These are phyloP conservation scores for Anguilla marmorata DNA, from an alignment of 2,797 vertebrate genomes.

Conservation along the genomic window DNA sequence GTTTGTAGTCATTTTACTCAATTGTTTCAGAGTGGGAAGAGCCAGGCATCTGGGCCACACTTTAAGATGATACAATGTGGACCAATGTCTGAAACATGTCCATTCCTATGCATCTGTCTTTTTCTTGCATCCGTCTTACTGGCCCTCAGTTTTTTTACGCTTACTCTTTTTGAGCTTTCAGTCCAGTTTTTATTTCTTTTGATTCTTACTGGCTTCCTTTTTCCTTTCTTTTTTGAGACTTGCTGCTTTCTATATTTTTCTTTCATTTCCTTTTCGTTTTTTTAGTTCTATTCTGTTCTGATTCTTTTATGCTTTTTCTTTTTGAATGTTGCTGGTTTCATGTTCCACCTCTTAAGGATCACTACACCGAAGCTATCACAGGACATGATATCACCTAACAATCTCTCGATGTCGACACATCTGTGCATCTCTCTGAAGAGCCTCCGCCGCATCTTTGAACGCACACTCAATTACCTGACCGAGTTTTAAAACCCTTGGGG, in stretches of 20 bases:
- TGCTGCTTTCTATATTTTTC: background rate
- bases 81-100: background rate
- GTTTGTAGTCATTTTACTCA: background rate
- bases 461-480: slow-evolving; percentile 5
- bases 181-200: background rate
- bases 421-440: background rate
- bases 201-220: background rate
- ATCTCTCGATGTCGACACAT: background rate
- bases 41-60: background rate
- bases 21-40: background rate
- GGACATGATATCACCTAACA: background rate
- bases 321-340: background rate
- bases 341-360: background rate
- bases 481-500: background rate
- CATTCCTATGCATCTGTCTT: background rate
- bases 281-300: background rate
- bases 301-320: background rate
- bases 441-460: background rate
- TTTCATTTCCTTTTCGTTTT: background rate
- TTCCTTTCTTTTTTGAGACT: background rate
- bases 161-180: background rate
- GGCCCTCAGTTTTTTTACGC: background rate
- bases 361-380: background rate
- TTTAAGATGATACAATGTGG: background rate
- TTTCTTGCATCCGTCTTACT: background rate